Base-by-base conservation (phyloP, 2,888 invertebrate species). In the Drosophila nigritarsus region DNA sequence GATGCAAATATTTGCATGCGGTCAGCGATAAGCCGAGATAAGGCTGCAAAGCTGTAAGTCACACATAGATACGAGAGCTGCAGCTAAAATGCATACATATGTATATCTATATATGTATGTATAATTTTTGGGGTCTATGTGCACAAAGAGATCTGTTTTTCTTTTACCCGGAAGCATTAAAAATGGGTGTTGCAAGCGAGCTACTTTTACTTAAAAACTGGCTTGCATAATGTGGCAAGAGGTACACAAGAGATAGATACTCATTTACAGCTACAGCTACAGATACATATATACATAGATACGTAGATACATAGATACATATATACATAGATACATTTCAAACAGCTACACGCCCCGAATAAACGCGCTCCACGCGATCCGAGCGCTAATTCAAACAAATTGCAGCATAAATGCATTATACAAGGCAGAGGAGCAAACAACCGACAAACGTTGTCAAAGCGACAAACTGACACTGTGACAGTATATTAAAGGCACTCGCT, bases 361-460 rank as follows among this genome's bases (percentile, higher is more conserved):
- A 30, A 30, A 24, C 24, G 30, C 20, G 72, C 54, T 62, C 60
- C 24, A 8, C 18, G 53, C 53, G 40, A 76, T 65, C 59, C 51
- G 53, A 59, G 63, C 83, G 85, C 80, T 85, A 86, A 90, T 90
- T 90, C 90, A 86, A 90, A 90, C 86, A 86, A 86, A 86, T 90
- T 86, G 86, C 90, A 79, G 82, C 87, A 87, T 87, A 86, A 90
- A 83, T 89, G 81, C 81, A 87, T 83, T 83, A 90, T 70, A 87
- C 87, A 76, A 90, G 75, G 67, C 90, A 89, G 89, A 76, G 78
- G 61, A 77, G 67, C 70, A 73, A 59, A 53, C 65, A 58, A 48
- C 59, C 55, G 58, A 66, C 55, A 45, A 58, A 66, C 51, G 50
- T 56, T 38, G 65, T 64, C 13, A 53, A 54, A 36, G 53, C 54